Evolutionary conservation across 2,888 invertebrate species (phyloP).

Genomic region (Plagiodera versicolora): DNA sequence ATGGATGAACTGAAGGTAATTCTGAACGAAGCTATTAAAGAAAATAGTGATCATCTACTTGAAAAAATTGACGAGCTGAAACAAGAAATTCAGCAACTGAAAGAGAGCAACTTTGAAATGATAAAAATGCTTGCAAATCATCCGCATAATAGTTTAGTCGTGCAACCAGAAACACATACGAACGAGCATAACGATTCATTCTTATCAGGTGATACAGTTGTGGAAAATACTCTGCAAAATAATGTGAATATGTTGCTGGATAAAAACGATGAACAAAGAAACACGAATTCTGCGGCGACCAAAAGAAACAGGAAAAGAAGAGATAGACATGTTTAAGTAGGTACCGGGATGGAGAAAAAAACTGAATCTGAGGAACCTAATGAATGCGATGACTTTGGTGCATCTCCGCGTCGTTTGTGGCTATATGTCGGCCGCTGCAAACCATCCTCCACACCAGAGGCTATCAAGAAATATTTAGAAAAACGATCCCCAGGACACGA

Average conservation of each 20-base stretch:
- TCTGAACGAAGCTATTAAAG: background rate
- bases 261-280: background rate
- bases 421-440: constrained; percentile 11
- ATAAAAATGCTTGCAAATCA: background rate
- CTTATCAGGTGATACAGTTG: background rate
- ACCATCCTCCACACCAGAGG: constrained; percentile 8
- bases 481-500: constrained; percentile 10
- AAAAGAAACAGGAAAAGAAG: background rate
- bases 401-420: constrained; percentile 11
- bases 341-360: background rate
- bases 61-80: background rate
- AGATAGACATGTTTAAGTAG: background rate
- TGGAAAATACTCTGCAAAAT: background rate
- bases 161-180: background rate
- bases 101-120: constrained; percentile 1
- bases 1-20: background rate
- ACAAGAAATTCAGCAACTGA: background rate
- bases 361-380: background rate
- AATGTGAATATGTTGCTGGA: background rate
- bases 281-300: background rate
- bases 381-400: constrained; percentile 2
- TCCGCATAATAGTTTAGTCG: background rate
- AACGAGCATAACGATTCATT: background rate
- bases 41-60: background rate
- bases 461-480: constrained; percentile 10